Evolutionary conservation across 1,140 invertebrate genomes (phyloP), one percentile per base, ranked within the genome.

Genomic region (Campoletis sonorensis): DNA sequence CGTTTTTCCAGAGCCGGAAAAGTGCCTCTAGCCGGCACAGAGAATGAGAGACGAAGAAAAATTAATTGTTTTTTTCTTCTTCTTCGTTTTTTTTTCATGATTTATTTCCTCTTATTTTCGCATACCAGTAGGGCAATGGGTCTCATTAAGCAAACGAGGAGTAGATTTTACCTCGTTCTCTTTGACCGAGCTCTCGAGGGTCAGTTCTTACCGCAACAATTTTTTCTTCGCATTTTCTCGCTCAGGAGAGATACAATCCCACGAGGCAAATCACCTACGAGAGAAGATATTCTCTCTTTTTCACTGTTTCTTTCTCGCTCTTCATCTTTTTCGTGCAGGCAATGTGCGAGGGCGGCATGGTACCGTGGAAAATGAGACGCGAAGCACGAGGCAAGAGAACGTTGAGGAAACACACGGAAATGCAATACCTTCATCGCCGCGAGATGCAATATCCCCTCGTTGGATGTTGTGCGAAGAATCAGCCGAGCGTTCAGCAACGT

Each of bases 401-500:
- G 61, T 23, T 23, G 61, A 23, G 23, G 61, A 64, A 64, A 64
- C 61, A 64, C 23, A 64, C 61, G 61, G 61, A 64, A 64, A 64
- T 64, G 23, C 61, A 26, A 54, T 54, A 54, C 51, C 51, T 54
- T 21, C 61, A 26, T 21, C 11, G 61, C 23, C 61, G 61, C 61
- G 61, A 64, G 61, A 64, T 23, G 61, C 61, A 64, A 64, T 64
- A 26, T 64, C 4, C 61, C n/a, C n/a, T 64, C 58, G 58, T 64
- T 64, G 58, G 58, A 64, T 64, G 58, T 21, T 64, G 54, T 23
- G 23, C 61, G 11, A 64, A 64, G 61, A 26, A 64, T 64, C 61
- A 64, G 61, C 61, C 61, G 21, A 64, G 61, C 61, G 61, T 64
- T 64, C 23, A 64, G 23, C 61, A 64, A 64, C 23, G 61, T 64